Conservation (phyloP, 2,888 invertebrate genomes). For the Hipparchia sbordonii region DNA sequence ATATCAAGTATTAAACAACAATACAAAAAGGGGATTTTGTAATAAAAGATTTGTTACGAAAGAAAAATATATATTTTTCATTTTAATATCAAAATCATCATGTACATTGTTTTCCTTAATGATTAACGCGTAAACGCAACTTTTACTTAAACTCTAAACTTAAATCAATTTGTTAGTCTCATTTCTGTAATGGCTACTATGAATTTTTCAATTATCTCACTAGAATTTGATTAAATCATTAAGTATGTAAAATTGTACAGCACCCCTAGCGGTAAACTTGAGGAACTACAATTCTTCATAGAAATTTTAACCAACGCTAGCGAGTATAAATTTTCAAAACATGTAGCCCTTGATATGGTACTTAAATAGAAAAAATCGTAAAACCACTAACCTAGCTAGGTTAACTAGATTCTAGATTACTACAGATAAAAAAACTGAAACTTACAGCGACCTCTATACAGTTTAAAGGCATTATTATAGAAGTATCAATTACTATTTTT, state of each 20-base stretch:
- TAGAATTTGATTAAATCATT: not conserved
- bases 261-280: too few relatives aligned
- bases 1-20: too few relatives aligned
- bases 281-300: not conserved
- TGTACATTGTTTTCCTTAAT: slow-evolving; percentile 49
- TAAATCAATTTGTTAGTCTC: slow-evolving; percentile 51
- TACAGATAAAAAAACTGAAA: slow-evolving; percentile 31
- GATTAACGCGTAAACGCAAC: slow-evolving; percentile 47
- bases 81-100: slow-evolving; percentile 52
- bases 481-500: not conserved
- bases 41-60: slow-evolving; percentile 46
- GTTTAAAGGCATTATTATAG: not conserved
- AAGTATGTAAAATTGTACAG: not conserved
- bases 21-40: not conserved
- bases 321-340: not conserved
- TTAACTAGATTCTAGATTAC: slow-evolving; percentile 34
- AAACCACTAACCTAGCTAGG: slow-evolving; percentile 42
- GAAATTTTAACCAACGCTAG: not conserved
- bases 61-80: slow-evolving; percentile 62
- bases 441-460: slow-evolving; percentile 25
- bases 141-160: slow-evolving; percentile 47
- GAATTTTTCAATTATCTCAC: not conserved
- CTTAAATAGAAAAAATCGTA: slow-evolving; percentile 43
- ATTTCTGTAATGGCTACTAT: slow-evolving; percentile 42
- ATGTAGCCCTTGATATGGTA: slow-evolving; percentile 43